Conservation (phyloP, 2,113 vertebrate genomes). For the Leucosticte australis region DNA sequence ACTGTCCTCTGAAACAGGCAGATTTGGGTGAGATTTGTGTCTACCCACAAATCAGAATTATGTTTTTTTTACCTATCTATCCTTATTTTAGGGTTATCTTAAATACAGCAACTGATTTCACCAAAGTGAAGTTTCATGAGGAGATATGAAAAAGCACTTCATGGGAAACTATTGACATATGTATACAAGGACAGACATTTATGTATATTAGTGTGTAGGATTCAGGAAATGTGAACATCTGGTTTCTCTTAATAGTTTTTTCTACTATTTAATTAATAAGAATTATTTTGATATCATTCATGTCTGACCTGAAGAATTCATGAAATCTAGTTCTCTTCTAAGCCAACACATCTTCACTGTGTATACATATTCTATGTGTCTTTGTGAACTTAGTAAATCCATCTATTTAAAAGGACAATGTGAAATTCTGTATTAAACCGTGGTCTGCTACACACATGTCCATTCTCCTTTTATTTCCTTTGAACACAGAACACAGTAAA, state of each 20-base stretch:
- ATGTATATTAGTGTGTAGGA: background rate
- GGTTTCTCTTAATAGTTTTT: slow-evolving; percentile 8
- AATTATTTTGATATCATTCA: slow-evolving; percentile 26
- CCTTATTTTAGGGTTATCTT: background rate
- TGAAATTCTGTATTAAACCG: slow-evolving; percentile 61
- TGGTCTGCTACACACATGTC: slow-evolving; percentile 72
- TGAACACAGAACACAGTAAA: slow-evolving; percentile 74
- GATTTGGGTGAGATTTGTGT: background rate
- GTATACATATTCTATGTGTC: background rate
- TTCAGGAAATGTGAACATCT: slow-evolving; percentile 21
- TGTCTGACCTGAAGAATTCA: background rate
- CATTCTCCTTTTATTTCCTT: slow-evolving; percentile 69
- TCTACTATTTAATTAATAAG: slow-evolving; percentile 2
- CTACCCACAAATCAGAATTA: background rate
- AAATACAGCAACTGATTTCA: background rate
- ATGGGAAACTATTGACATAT: background rate
- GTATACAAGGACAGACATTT: background rate
- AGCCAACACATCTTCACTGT: slow-evolving; percentile 32
- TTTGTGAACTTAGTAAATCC: slow-evolving; percentile 50
- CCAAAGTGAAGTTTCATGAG: background rate
- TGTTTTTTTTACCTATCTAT: background rate
- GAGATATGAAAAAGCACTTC: background rate
- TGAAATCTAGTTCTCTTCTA: slow-evolving; percentile 3
- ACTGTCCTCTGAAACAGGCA: background rate
- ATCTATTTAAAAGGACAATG: slow-evolving; percentile 57